phyloP scores from a whole-genome alignment of 2,797 vertebrate species.

The Hippoglossus hippoglossus region DNA sequence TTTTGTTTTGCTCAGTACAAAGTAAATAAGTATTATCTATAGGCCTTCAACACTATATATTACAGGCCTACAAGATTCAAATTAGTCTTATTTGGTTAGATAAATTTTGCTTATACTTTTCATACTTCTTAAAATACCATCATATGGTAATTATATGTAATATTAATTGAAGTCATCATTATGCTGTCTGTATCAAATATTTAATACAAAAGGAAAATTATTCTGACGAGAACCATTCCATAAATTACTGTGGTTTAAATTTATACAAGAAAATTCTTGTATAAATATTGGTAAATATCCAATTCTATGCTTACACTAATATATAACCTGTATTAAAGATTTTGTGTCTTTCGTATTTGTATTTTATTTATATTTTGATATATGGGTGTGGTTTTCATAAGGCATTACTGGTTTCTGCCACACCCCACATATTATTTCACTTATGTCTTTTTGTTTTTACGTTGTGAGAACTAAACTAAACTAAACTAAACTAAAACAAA shows the following conservation, averaged over 20 bases:
- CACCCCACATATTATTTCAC: too few relatives aligned
- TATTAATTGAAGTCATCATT: not conserved
- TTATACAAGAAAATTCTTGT: not conserved
- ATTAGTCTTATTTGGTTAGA: too few relatives aligned
- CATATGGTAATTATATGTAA: not conserved
- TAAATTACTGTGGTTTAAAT: not conserved
- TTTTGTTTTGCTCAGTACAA: not conserved
- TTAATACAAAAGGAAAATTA: not conserved
- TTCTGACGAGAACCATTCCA: not conserved
- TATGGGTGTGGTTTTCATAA: too few relatives aligned
- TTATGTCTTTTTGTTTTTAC: too few relatives aligned
- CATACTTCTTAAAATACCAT: not conserved
- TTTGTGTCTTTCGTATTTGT: too few relatives aligned
- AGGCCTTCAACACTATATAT: conserved; percentile 24
- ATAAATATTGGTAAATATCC: too few relatives aligned
- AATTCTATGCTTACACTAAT: too few relatives aligned
- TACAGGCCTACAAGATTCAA: conserved; percentile 7
- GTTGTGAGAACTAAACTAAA: too few relatives aligned
- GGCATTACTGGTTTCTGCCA: too few relatives aligned
- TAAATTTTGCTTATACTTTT: not conserved
- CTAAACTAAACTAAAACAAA: too few relatives aligned
- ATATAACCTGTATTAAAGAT: too few relatives aligned
- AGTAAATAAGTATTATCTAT: not conserved
- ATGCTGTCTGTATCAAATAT: conserved; percentile 1
- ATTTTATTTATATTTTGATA: too few relatives aligned